Conservation (phyloP, 2,888 invertebrate genomes). For the Crepidodera aurea region DNA sequence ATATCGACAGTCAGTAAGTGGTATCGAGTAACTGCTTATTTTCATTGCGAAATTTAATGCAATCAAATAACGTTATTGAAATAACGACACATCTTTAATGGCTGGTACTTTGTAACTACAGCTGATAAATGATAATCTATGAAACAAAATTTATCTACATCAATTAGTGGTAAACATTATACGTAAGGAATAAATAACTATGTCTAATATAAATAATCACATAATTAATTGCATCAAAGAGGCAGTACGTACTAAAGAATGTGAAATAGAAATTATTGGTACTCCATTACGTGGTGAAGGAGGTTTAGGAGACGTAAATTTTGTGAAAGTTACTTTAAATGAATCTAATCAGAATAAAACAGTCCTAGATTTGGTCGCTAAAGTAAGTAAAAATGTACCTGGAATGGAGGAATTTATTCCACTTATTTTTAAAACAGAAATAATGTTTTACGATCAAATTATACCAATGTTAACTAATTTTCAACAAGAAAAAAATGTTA, state of each 20-base stretch:
- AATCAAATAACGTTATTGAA: too few relatives aligned
- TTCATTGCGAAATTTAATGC: too few relatives aligned
- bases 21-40: too few relatives aligned
- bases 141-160: too few relatives aligned
- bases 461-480: conserved; percentile 29
- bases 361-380: neutral
- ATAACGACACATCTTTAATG: too few relatives aligned
- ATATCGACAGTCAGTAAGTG: too few relatives aligned
- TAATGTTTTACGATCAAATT: neutral
- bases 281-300: neutral
- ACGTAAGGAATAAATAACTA: too few relatives aligned
- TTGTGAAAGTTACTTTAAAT: neutral
- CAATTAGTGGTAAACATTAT: too few relatives aligned
- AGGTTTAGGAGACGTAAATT: neutral
- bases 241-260: neutral
- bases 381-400: neutral
- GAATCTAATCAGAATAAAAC: neutral
- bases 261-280: neutral
- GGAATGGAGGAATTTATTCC: neutral
- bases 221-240: neutral
- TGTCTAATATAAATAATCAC: too few relatives aligned
- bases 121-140: too few relatives aligned
- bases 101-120: too few relatives aligned
- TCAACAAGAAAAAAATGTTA: conserved; percentile 31
- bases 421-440: neutral